Conservation (phyloP, 35 echinoderm and acorn worm genomes). For the Anneissia japonica region DNA sequence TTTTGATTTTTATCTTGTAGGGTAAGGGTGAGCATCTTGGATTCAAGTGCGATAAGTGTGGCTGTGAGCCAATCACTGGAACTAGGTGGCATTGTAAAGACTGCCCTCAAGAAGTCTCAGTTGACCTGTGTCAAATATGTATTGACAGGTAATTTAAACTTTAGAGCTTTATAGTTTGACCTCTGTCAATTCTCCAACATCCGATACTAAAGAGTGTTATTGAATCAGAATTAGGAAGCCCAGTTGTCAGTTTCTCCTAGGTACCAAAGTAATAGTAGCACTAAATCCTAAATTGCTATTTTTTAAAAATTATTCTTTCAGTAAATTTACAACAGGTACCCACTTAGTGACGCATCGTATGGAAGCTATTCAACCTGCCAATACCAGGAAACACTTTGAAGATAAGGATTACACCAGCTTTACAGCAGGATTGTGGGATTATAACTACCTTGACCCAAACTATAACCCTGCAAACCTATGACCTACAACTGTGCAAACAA, state of each 20-base stretch:
- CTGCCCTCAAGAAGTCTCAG: neutral
- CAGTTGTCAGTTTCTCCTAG: too few relatives aligned
- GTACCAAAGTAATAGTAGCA: too few relatives aligned
- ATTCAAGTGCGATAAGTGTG: constrained; percentile 75
- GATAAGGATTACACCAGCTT: constrained; percentile 7
- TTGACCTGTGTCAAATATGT: constrained; percentile 8
- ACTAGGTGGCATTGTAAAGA: constrained; percentile 6
- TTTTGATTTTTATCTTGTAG: constrained; percentile 15
- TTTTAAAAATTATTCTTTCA: neutral
- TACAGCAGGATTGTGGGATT: neutral
- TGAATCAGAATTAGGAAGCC: too few relatives aligned
- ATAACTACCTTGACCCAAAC: constrained; percentile 19
- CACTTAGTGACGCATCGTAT: neutral
- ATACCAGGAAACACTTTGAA: neutral
- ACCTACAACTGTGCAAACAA: neutral
- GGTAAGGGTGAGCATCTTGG: constrained; percentile 57
- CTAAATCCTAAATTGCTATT: neutral
- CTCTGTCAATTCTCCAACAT: too few relatives aligned
- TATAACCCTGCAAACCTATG: constrained; percentile 10
- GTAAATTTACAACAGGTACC: neutral
- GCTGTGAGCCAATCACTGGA: constrained; percentile 6
- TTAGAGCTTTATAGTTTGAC: too few relatives aligned
- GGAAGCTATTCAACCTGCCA: neutral
- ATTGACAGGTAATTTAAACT: constrained; percentile 16
- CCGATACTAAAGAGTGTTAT: too few relatives aligned